Base-by-base conservation (phyloP, 92 coral and sea anemone genomes). In the Zoanthus solanderi region DNA sequence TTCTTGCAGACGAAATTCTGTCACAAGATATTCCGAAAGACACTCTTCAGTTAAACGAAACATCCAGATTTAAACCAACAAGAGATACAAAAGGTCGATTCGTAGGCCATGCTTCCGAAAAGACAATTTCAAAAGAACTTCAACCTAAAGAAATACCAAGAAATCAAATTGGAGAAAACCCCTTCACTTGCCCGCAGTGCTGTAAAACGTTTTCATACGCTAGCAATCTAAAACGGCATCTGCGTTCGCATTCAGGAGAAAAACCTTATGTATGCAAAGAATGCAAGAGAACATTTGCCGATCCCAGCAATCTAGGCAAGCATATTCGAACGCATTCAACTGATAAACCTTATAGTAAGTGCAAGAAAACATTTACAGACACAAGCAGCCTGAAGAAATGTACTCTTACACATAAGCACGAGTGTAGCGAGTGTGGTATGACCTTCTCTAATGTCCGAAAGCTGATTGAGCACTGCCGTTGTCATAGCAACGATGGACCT, bases 201-300 rank as follows among this genome's bases (percentile, higher is more conserved):
- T 31, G 32, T 2, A 81, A 81, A 32, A 47, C 75, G 7, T 81
- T 81, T 66, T 81, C 85, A 30, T 81, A 81, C 23, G 85, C 85
- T 10, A 81, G 85, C 13, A 81, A 81, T 15, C 75, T 81, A 7
- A 81, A 81, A 44, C 65, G 85, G 45, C 85, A 81, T 6, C 60
- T 81, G n/a, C 85, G 85, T 31, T 81, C 85, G 10, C 85, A 81
- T 16, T 81, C 85, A 11, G 85, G 85, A 10, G 85, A 81, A 65
- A 81, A 81, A 46, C 85, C 85, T 9, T 81, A 81, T 34, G 85
- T 65, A 6, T 81, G 85, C 29, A 66, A 65, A 14, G 85, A 81
- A 46, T 81, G 85, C 29, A 81, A 81, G 11, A 81, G 66, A 30
- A 81, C 74, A 0, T 81, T 81, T 18, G 85, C 85, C 13, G 85